Evolutionary conservation across 2,797 vertebrate species (phyloP).

Genomic region (Melanotaenia pygmaea): DNA sequence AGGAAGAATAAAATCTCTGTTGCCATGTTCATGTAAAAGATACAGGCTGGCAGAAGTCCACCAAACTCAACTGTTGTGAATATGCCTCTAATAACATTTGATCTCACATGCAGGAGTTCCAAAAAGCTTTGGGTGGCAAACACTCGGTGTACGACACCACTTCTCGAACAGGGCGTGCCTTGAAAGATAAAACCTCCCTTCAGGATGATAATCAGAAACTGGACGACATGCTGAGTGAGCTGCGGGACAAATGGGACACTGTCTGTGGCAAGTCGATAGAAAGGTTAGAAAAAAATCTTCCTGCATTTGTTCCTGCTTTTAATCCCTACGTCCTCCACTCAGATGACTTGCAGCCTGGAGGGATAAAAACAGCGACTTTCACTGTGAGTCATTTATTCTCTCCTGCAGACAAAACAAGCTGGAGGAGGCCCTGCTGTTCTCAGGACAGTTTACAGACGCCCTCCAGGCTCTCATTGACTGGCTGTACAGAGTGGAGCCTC

Average conservation of each 20-base stretch:
- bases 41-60: neutral
- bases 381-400: slow-evolving; percentile 26
- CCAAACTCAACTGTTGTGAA: neutral
- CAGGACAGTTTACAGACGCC: slow-evolving; percentile 97
- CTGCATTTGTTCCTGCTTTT: neutral
- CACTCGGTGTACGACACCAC: slow-evolving; percentile 98
- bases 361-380: slow-evolving; percentile 4
- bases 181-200: slow-evolving; percentile 95
- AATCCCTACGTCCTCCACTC: neutral
- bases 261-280: slow-evolving; percentile 98
- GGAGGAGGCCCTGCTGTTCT: slow-evolving; percentile 97
- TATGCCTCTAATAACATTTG: slow-evolving; percentile 8
- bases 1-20: slow-evolving; percentile 29
- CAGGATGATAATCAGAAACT: slow-evolving; percentile 95
- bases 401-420: slow-evolving; percentile 94
- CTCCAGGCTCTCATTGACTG: slow-evolving; percentile 98
- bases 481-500: slow-evolving; percentile 97
- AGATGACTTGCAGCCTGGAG: neutral
- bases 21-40: slow-evolving; percentile 14
- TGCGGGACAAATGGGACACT: slow-evolving; percentile 98
- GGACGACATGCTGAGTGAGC: slow-evolving; percentile 96
- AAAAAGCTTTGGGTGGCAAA: slow-evolving; percentile 95
- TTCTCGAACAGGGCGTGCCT: slow-evolving; percentile 90
- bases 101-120: slow-evolving; percentile 89
- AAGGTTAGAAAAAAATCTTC: slow-evolving; percentile 81